Percentiles rank a stretch among this genome's conserved stretches.
Conservation (phyloP, 2,797 vertebrate genomes). For the Carduelis carduelis region DNA sequence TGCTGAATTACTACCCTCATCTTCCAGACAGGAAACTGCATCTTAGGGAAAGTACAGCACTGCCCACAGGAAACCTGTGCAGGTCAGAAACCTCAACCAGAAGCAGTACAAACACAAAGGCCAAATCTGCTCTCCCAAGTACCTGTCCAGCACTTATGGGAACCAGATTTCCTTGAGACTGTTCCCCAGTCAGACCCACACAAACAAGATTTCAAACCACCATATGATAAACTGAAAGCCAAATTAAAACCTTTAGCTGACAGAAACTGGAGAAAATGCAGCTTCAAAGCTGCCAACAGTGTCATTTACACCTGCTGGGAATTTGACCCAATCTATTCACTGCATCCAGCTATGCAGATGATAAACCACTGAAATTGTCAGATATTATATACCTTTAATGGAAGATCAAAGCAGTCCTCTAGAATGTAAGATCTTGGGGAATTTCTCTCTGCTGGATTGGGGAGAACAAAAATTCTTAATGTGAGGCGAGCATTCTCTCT, state of each 20-base stretch:
- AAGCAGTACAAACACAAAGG: background rate
- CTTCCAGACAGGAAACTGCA: background rate
- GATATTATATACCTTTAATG: background rate
- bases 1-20: background rate
- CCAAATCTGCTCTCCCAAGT: background rate
- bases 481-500: background rate
- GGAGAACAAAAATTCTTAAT: background rate
- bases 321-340: background rate
- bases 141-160: background rate
- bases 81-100: background rate
- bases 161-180: background rate
- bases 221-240: background rate
- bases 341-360: background rate
- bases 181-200: background rate
- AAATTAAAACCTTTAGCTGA: background rate
- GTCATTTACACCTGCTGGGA: background rate
- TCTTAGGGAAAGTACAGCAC: background rate
- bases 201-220: background rate
- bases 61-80: background rate
- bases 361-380: constrained; percentile 8
- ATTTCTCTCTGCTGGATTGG: background rate
- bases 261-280: background rate
- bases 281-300: background rate
- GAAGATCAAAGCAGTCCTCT: background rate
- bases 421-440: background rate